Evolutionary conservation across 2,113 vertebrate genomes (phyloP), one percentile per base, ranked within the genome.

Genomic region (Girardinichthys multiradiatus): DNA sequence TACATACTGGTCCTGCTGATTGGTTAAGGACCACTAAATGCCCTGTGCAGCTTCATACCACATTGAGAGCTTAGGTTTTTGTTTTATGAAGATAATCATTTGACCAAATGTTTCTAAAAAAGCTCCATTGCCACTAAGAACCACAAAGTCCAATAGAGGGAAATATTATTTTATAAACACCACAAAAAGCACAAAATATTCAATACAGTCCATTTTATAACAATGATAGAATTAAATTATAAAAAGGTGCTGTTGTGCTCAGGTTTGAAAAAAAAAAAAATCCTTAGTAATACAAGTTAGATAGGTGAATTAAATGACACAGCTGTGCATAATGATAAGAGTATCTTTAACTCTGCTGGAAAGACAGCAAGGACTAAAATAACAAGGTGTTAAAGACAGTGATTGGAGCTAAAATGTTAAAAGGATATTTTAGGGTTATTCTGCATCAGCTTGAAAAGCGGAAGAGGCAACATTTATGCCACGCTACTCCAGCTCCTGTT

Each of bases 231-330:
- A n/a, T n/a, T n/a, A n/a, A n/a, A n/a, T n/a, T 19, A 2, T 28
- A 33, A 68, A 71, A 81, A 85, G 78, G 80, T 87, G 84, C 62
- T 39, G 31, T 31, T 14, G 64, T 87, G 82, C 82, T 71, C 4
- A 10, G 67, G 30, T 65, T 3, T 64, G 19, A 0, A 9, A 72
- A 72, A 67, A 31, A 63, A 48, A 57, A 45, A 42, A 35, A 68
- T 30, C n/a, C 27, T 4, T 66, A 29, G 26, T 2, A 11, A 39
- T 39, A 42, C 12, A 72, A 26, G 35, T 45, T 2, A 33, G 77
- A 60, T 72, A 65, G 24, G 14, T 79, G 69, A 62, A 26, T 64
- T 37, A 57, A 60, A 64, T 66, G 48, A 66, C 51, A 79, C 14
- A 17, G 39, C 39, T 15, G 79, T 83, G 72, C 77, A 62, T 73